Evolutionary conservation across 2,888 invertebrate species (phyloP).

Genomic region (Enoplolaimus lenunculus): DNA sequence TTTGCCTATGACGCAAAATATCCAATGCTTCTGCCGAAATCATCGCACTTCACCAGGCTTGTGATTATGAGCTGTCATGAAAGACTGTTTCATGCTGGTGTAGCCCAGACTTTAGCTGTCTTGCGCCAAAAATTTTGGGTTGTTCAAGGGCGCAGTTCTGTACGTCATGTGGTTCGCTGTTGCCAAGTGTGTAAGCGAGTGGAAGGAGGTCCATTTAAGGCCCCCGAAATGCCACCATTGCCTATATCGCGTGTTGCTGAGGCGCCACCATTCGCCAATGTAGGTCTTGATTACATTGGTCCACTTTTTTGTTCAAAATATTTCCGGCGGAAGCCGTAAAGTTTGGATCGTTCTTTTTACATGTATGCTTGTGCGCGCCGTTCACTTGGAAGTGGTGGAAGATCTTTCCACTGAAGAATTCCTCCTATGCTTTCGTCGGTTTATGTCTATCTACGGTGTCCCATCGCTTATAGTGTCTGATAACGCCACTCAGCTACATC

Average conservation of each 20-base stretch:
- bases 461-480: slow-evolving; percentile 38
- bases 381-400: slow-evolving; percentile 40
- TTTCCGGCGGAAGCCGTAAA: slow-evolving; percentile 22
- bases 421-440: slow-evolving; percentile 34
- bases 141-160: slow-evolving; percentile 9
- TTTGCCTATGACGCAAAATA: neutral
- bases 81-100: slow-evolving; percentile 16
- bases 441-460: slow-evolving; percentile 36
- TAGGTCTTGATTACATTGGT: slow-evolving; percentile 40
- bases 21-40: slow-evolving; percentile 9
- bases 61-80: slow-evolving; percentile 5
- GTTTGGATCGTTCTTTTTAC: slow-evolving; percentile 40
- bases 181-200: neutral
- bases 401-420: slow-evolving; percentile 34
- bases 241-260: neutral
- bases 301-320: slow-evolving; percentile 30
- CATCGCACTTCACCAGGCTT: slow-evolving; percentile 8
- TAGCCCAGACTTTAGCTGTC: neutral
- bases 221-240: slow-evolving; percentile 9
- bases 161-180: neutral
- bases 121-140: slow-evolving; percentile 3
- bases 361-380: slow-evolving; percentile 39
- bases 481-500: slow-evolving; percentile 42
- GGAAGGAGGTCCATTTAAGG: neutral
- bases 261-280: slow-evolving; percentile 23